These are phyloP conservation scores for Campylomormyrus tamandua DNA, from an alignment of 2,113 vertebrate species.

Conservation along the genomic window DNA sequence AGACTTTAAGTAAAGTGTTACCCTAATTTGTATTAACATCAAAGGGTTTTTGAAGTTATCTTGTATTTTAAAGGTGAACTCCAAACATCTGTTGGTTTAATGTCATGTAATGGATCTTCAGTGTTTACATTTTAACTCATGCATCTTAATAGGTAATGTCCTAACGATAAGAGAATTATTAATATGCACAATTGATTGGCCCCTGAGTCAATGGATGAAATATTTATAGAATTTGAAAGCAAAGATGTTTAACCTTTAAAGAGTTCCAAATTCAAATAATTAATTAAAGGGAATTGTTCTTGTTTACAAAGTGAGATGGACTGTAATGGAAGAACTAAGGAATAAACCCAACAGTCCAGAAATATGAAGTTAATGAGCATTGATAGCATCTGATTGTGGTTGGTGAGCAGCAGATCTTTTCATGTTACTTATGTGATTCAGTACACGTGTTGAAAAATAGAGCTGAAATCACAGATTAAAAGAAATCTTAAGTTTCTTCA, in stretches of 20 bases:
- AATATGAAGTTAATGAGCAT: neutral
- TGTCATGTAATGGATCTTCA: neutral
- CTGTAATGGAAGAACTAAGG: neutral
- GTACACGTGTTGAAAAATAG: neutral
- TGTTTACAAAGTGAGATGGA: neutral
- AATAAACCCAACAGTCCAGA: neutral
- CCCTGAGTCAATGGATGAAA: neutral
- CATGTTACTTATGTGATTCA: neutral
- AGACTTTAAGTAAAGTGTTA: too few relatives aligned
- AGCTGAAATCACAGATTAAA: neutral
- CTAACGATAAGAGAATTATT: neutral
- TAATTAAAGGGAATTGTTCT: neutral
- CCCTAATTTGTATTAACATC: neutral
- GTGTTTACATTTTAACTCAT: neutral
- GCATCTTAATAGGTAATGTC: neutral
- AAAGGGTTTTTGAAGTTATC: neutral
- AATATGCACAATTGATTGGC: neutral
- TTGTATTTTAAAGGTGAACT: neutral
- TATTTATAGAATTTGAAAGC: neutral
- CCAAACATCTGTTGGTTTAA: neutral
- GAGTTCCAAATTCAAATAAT: neutral
- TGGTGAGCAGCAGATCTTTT: neutral
- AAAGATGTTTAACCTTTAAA: neutral
- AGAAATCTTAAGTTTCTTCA: neutral
- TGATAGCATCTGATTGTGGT: neutral